Percentiles rank a stretch among this genome's conserved stretches.
Evolutionary conservation across 2,888 invertebrate species (phyloP).

Genomic region (Erebia palarica): DNA sequence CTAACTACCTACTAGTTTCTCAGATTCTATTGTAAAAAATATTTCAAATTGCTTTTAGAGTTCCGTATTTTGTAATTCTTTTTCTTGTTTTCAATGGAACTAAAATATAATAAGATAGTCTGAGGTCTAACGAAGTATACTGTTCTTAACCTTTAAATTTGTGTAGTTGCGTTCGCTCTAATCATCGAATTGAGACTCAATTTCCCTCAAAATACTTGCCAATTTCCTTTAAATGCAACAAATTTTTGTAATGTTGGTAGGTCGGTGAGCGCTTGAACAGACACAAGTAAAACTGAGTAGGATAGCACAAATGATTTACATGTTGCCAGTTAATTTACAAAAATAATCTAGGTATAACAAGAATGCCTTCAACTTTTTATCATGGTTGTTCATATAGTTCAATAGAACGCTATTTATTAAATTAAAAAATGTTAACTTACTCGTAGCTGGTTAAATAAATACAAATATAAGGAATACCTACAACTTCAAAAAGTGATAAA

Average conservation of each 20-base stretch:
- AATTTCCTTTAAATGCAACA: neutral
- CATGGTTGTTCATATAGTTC: slow-evolving; percentile 35
- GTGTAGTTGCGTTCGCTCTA: too few relatives aligned
- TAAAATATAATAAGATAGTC: too few relatives aligned
- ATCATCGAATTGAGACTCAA: too few relatives aligned
- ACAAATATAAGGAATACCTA: neutral
- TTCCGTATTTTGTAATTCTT: too few relatives aligned
- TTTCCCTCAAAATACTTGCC: too few relatives aligned
- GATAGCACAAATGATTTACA: slow-evolving; percentile 59
- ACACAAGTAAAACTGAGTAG: too few relatives aligned
- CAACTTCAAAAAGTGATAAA: slow-evolving; percentile 52
- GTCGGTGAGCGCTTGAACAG: slow-evolving; percentile 11
- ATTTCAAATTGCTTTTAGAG: too few relatives aligned
- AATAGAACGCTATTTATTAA: slow-evolving; percentile 34
- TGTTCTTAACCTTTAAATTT: too few relatives aligned
- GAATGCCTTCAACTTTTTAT: slow-evolving; percentile 48
- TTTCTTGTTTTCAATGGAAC: too few relatives aligned
- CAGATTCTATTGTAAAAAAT: too few relatives aligned
- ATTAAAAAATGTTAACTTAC: slow-evolving; percentile 17
- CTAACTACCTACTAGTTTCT: too few relatives aligned
- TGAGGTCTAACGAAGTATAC: too few relatives aligned
- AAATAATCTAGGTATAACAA: slow-evolving; percentile 30
- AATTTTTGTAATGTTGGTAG: neutral
- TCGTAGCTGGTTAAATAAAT: slow-evolving; percentile 11
- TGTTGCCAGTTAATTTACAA: slow-evolving; percentile 30